Conservation (phyloP, 1,140 invertebrate genomes). For the Schlechtendalia chinensis region DNA sequence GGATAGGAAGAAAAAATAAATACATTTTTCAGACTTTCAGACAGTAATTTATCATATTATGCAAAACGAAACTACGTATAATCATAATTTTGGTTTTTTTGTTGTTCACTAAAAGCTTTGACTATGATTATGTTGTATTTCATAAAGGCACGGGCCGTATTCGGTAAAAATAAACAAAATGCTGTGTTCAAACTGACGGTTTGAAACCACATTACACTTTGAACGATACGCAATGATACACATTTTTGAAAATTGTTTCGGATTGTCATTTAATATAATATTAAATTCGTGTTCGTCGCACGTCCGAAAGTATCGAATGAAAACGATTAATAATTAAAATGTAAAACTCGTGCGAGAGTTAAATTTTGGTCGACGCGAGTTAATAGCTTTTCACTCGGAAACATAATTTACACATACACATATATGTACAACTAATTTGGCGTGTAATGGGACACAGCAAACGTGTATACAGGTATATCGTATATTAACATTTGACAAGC, state of each 20-base stretch:
- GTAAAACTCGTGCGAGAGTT: not conserved
- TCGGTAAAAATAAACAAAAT: too few relatives aligned
- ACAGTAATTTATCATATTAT: not conserved
- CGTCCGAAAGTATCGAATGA: not conserved
- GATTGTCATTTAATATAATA: too few relatives aligned
- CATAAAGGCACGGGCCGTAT: too few relatives aligned
- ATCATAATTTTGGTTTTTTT: not conserved
- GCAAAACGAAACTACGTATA: not conserved
- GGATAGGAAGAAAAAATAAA: not conserved
- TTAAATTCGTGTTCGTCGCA: not conserved
- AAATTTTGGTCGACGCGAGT: not conserved
- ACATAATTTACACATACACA: too few relatives aligned
- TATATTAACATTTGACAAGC: constrained; percentile 22
- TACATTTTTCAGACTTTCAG: not conserved
- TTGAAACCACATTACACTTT: too few relatives aligned
- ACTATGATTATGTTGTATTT: too few relatives aligned
- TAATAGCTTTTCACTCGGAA: constrained; percentile 10
- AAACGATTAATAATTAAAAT: not conserved
- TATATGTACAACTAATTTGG: constrained; percentile 20
- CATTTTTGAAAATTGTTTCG: too few relatives aligned
- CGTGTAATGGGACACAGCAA: not conserved
- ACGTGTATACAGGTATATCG: not conserved
- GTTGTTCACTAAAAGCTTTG: not conserved
- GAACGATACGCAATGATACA: too few relatives aligned
- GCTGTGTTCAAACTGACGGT: too few relatives aligned